These are phyloP conservation scores for Drosophila sp. DNA, from an alignment of 1,140 invertebrate species.

Conservation along the genomic window DNA sequence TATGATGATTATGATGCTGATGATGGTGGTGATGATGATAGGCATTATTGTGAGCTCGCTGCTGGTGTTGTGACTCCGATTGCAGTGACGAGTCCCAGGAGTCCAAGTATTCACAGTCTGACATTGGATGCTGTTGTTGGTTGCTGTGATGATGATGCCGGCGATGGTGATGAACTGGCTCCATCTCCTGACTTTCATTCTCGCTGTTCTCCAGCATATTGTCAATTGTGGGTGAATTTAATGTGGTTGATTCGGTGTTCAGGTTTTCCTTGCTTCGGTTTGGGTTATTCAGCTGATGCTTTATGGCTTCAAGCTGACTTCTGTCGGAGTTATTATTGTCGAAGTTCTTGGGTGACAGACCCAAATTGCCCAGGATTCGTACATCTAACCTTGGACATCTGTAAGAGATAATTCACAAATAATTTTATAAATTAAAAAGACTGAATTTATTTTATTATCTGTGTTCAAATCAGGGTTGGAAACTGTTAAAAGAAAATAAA, in stretches of 20 bases:
- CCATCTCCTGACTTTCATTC: constrained; percentile 39
- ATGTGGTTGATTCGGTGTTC: constrained; percentile 63
- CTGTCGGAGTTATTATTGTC: constrained; percentile 29
- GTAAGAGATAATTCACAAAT: background rate
- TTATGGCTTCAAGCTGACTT: constrained; percentile 29
- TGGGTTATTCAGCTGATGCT: constrained; percentile 38
- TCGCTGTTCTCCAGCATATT: constrained; percentile 66
- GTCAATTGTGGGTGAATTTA: constrained; percentile 64
- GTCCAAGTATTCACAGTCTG: constrained; percentile 16
- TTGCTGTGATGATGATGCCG: constrained; percentile 55
- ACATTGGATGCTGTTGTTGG: constrained; percentile 39
- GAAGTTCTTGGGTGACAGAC: constrained; percentile 43
- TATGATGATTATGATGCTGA: constrained; percentile 54
- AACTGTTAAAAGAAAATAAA: too few species aligned
- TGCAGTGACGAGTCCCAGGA: constrained; percentile 35
- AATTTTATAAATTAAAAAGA: background rate
- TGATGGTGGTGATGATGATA: constrained; percentile 45
- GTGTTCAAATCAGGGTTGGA: too few species aligned
- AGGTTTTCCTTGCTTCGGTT: constrained; percentile 28
- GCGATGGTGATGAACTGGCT: constrained; percentile 49
- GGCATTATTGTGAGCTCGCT: constrained; percentile 44
- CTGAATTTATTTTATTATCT: too few species aligned
- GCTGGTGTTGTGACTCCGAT: constrained; percentile 46
- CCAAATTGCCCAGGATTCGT: constrained; percentile 49
- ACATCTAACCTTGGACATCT: constrained; percentile 81